Conservation (phyloP, 2,797 vertebrate species). For the Fundulus diaphanus region DNA sequence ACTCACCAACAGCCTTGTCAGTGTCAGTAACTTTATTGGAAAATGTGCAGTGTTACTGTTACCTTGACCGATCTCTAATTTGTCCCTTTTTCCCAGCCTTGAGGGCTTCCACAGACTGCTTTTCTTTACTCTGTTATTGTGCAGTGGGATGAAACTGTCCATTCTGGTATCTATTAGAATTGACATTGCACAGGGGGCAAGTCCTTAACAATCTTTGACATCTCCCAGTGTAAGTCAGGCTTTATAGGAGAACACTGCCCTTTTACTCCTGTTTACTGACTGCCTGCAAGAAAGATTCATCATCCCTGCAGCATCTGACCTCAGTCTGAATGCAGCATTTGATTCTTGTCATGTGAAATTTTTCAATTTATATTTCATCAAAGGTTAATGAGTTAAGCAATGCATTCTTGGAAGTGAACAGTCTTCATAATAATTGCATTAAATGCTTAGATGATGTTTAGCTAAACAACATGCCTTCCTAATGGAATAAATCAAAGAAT, state of each 20-base stretch:
- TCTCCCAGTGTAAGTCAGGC: background rate
- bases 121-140: background rate
- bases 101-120: background rate
- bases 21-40: background rate
- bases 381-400: constrained; percentile 40
- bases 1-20: background rate
- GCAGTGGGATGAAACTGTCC: background rate
- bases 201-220: background rate
- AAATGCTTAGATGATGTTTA: constrained; percentile 32
- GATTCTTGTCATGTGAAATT: constrained; percentile 51
- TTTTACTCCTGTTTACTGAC: background rate
- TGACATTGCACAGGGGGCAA: background rate
- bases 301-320: background rate
- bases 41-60: background rate
- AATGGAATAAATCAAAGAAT: constrained; percentile 17
- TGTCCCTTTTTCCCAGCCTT: background rate
- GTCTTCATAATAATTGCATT: constrained; percentile 39
- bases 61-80: background rate
- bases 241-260: background rate
- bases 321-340: constrained; percentile 15
- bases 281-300: background rate
- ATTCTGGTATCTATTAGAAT: background rate
- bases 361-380: constrained; percentile 38
- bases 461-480: constrained; percentile 31
- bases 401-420: constrained; percentile 29